A percentile compares a stretch with the other conserved stretches of the same genome.
These are phyloP conservation scores for Telenomus remus DNA, from an alignment of 1,140 invertebrate species.

Conservation along the genomic window DNA sequence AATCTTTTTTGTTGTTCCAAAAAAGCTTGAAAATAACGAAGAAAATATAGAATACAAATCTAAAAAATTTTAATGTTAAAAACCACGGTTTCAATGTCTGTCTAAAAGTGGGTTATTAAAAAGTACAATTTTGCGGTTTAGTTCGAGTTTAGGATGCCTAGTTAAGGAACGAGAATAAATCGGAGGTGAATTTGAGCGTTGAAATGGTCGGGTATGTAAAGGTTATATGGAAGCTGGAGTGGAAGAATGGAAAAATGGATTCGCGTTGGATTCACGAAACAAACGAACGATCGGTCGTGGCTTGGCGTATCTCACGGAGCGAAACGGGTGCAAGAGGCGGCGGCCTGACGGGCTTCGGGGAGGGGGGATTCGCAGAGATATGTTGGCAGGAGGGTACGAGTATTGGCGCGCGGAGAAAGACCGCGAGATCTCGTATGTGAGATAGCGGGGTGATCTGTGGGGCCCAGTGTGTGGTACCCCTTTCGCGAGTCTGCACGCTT, in stretches of 20 bases:
- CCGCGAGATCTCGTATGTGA: slow-evolving; percentile 67
- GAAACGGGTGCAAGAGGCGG: slow-evolving; percentile 32
- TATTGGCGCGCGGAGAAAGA: slow-evolving; percentile 35
- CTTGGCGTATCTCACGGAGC: slow-evolving; percentile 42
- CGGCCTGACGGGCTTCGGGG: not conserved
- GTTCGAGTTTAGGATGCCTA: no score
- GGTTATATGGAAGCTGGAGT: slow-evolving; percentile 47
- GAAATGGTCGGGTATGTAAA: no score
- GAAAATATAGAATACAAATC: no score
- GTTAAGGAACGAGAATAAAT: no score
- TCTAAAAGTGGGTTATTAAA: no score
- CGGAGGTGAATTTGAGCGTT: no score
- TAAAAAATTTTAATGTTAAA: no score
- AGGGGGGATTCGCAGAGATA: slow-evolving; percentile 4
- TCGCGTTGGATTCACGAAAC: slow-evolving; percentile 53
- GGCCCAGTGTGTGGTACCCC: slow-evolving; percentile 75
- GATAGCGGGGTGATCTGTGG: slow-evolving; percentile 76
- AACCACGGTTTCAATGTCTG: no score
- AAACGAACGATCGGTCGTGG: slow-evolving; percentile 49
- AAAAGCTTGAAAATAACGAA: no score
- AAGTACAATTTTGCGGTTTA: no score
- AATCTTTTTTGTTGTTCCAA: no score
- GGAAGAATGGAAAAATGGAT: slow-evolving; percentile 58
- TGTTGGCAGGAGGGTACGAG: slow-evolving; percentile 25
- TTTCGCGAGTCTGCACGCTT: slow-evolving; percentile 72